These are phyloP conservation scores for Drosophila kambysellisi DNA, from an alignment of 2,888 invertebrate species.

Conservation along the genomic window DNA sequence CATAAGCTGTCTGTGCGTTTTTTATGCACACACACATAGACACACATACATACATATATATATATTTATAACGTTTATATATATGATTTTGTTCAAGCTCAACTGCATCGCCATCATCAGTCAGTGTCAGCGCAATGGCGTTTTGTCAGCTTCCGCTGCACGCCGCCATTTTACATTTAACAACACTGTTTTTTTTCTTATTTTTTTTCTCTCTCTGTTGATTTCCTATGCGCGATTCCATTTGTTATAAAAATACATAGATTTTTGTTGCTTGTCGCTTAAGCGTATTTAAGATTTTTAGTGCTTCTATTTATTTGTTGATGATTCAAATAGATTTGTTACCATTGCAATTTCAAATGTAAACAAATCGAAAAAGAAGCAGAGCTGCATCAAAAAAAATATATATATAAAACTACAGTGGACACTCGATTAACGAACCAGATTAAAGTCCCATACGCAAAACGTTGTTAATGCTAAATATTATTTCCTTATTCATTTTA, in stretches of 20 bases:
- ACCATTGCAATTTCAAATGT: conserved; percentile 1
- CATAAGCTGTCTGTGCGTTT: conserved; percentile 56
- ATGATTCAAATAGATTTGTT: conserved; percentile 33
- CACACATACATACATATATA: background rate
- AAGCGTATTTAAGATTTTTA: conserved; percentile 34
- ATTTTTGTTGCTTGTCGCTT: conserved; percentile 5
- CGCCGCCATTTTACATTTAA: conserved; percentile 53
- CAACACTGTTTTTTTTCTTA: conserved; percentile 40
- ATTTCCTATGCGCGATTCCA: conserved; percentile 42
- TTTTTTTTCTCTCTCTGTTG: conserved; percentile 18
- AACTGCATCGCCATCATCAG: conserved; percentile 67
- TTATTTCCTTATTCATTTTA: background rate
- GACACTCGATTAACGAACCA: background rate
- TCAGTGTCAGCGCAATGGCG: conserved; percentile 80
- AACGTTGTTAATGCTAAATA: background rate
- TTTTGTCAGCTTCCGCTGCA: conserved; percentile 78
- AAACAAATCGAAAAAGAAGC: background rate
- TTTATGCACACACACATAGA: conserved; percentile 13
- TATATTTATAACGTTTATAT: conserved; percentile 4
- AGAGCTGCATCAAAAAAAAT: too few species aligned
- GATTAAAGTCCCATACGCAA: background rate
- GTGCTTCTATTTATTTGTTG: conserved; percentile 11
- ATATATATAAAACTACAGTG: background rate
- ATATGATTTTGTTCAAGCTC: conserved; percentile 16
- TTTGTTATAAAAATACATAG: conserved; percentile 33